These are phyloP conservation scores for Sitta europaea DNA, from an alignment of 2,113 vertebrate species.

Conservation along the genomic window DNA sequence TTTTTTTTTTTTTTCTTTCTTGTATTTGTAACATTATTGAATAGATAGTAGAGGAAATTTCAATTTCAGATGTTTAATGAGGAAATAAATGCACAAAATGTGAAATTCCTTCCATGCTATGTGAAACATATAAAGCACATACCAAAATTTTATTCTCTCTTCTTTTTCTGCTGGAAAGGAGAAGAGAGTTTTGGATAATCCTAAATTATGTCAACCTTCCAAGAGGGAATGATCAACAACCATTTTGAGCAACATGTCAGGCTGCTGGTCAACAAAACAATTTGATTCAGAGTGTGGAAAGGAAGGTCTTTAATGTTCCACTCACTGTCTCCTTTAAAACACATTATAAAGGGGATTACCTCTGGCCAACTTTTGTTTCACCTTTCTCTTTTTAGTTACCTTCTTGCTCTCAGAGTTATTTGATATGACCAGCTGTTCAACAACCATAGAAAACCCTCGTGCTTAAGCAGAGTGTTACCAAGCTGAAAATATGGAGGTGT, in stretches of 20 bases:
- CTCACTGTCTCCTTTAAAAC: neutral
- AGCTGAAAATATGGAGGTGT: neutral
- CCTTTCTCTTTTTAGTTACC: neutral
- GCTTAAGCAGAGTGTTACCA: neutral
- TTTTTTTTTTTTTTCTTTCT: neutral
- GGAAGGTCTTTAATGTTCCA: neutral
- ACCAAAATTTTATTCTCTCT: neutral
- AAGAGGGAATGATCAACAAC: neutral
- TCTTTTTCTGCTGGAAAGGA: neutral
- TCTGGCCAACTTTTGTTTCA: neutral
- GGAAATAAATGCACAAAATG: neutral
- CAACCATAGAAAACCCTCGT: fast-evolving
- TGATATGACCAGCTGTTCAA: neutral
- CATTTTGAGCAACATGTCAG: fast-evolving
- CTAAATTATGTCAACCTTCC: neutral
- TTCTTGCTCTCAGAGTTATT: neutral
- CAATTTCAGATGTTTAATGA: neutral
- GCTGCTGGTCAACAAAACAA: neutral
- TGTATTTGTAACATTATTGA: neutral
- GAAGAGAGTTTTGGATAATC: neutral
- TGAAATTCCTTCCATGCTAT: neutral
- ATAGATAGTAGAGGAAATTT: neutral
- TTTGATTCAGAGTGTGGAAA: neutral
- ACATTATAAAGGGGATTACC: neutral
- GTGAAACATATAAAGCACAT: neutral